These are phyloP conservation scores for Eledone cirrhosa DNA, from an alignment of 2,888 invertebrate species.

Conservation along the genomic window DNA sequence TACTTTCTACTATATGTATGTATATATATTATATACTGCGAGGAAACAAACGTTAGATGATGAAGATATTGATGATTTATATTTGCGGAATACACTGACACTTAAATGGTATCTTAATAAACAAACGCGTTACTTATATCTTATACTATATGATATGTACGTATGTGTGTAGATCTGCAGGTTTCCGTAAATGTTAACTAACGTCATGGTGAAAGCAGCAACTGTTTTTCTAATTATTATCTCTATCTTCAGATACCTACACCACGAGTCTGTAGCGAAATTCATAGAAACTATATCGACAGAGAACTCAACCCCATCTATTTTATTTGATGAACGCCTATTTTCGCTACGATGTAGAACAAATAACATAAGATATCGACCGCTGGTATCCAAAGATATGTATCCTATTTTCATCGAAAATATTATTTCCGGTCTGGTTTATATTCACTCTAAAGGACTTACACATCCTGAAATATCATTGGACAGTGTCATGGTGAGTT, in stretches of 20 bases:
- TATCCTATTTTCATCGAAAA: conserved; percentile 37
- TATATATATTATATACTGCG: no score
- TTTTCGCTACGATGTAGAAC: conserved; percentile 41
- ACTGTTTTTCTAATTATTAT: neutral
- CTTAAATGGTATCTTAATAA: no score
- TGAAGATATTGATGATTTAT: no score
- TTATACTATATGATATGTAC: no score
- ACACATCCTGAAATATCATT: conserved; percentile 61
- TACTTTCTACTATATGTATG: no score
- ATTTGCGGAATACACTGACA: no score
- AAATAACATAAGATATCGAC: neutral
- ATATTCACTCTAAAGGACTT: conserved; percentile 48
- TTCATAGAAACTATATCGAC: conserved; percentile 49
- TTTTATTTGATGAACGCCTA: conserved; percentile 46
- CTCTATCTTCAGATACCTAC: conserved; percentile 42
- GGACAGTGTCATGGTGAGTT: conserved; percentile 57
- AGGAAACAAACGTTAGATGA: no score
- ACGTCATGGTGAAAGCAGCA: neutral
- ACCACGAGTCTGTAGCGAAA: conserved; percentile 41
- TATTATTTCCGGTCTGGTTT: conserved; percentile 45
- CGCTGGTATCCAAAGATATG: conserved; percentile 23
- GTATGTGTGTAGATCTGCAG: no score
- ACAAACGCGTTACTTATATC: no score
- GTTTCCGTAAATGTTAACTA: no score
- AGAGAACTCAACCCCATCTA: conserved; percentile 40